Base-by-base conservation (phyloP, 1,140 invertebrate species). In the Pseudomyrmex gracilis region DNA sequence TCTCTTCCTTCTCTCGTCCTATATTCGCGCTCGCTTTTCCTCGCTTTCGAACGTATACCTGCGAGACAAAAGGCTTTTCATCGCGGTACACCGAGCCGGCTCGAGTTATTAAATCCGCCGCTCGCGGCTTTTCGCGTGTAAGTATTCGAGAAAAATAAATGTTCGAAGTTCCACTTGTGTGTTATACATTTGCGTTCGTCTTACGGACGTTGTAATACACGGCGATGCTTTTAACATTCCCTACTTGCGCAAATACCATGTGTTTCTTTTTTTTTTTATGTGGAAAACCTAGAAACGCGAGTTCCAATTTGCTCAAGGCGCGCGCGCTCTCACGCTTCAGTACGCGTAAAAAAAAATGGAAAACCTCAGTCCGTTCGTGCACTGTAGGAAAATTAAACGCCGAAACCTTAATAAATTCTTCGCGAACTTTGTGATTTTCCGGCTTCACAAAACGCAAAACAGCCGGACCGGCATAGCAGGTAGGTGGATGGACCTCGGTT, bases 401-500 rank as follows among this genome's bases (percentile, higher is more conserved):
- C 57, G 87, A 88, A 88, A 88, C 87, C 87, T 55, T 85, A 89
- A 88, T 70, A 86, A 89, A 89, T 73, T 83, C 51, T 77, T 67
- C 61, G 73, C 57, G 82, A 88, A 90, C 78, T 86, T 77, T 24
- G 87, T 83, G 73, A 87, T 90, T 90, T 85, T 90, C 71, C 57
- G 93, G 92, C 91, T 93, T 93, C 93, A 58, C 84, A 87, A 92
- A 92, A 93, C 90, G 87, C 91, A 92, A 91, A 93, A 92, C 88
- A 89, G 66, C 51, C 61, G 87, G 58, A 63, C 83, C 34, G 73
- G 71, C 61, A 68, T 20, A n/a, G 10, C 17, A 17, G 49, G 51
- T 34, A 76, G 22, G 34, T 22, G 22, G 78, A 70, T 76, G 87
- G 83, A 87, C 80, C 53, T 55, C 80, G 2, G 64, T 90, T 73